phyloP scores from a whole-genome alignment of 2,888 invertebrate species.

The Pyrochroa serraticornis region DNA sequence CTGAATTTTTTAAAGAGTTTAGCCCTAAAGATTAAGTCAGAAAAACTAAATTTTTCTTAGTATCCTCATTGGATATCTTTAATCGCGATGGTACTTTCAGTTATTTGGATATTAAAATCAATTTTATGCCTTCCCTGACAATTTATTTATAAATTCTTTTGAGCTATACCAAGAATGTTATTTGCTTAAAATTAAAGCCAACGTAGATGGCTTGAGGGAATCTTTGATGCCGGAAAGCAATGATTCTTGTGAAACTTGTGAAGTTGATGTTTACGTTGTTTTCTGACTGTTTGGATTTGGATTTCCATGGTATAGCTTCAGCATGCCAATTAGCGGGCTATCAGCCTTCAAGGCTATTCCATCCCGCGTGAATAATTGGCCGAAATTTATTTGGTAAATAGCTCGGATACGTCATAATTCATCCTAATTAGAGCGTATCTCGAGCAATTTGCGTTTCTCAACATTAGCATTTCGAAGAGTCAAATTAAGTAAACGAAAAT shows the following conservation, averaged over 20 bases:
- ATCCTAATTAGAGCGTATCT: constrained; percentile 35
- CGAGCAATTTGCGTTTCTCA: constrained; percentile 28
- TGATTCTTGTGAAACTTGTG: background rate
- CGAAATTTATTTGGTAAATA: constrained; percentile 23
- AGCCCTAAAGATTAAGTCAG: too few relatives aligned
- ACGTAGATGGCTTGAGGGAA: too few relatives aligned
- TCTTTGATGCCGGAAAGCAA: too few relatives aligned
- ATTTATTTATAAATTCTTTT: too few relatives aligned
- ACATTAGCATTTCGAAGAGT: constrained; percentile 28
- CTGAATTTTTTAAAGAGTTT: too few relatives aligned
- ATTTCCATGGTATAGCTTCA: background rate
- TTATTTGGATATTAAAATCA: too few relatives aligned
- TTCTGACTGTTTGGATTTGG: background rate
- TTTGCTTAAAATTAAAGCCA: too few relatives aligned
- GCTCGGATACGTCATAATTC: constrained; percentile 34
- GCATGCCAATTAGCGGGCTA: constrained; percentile 7
- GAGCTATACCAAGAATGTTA: too few relatives aligned
- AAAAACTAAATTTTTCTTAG: too few relatives aligned
- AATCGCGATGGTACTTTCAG: too few relatives aligned
- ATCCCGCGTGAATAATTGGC: constrained; percentile 2
- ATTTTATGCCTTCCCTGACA: too few relatives aligned
- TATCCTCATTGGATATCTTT: too few relatives aligned
- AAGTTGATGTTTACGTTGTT: background rate
- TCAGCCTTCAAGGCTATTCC: background rate
- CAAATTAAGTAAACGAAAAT: constrained; percentile 37